Evolutionary conservation across 2,888 invertebrate genomes (phyloP), one percentile per base, ranked within the genome.

Genomic region (Theodoxus fluviatilis): DNA sequence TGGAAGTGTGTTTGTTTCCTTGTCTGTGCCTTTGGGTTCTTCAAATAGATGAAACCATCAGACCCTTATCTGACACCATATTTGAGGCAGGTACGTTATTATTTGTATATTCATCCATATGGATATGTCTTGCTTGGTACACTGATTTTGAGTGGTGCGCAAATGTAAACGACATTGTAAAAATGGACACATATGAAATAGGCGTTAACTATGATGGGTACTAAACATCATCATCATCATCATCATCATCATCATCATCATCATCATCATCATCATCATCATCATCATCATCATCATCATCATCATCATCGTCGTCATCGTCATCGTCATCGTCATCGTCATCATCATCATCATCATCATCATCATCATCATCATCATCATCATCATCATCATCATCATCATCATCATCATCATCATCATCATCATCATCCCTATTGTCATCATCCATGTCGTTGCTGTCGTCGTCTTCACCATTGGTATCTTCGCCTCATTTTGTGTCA

Each of bases 331-430:
- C 43, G 15, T 15, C 43, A 43, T 43, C 43, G 15, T 43, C 43
- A 43, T 43, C 43, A 43, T 43, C 43, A 43, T 43, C 43, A 43
- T 43, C 15, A 43, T 43, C 43, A 12, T 43, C 43, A 43, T 43
- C 43, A 43, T 43, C 43, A 43, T 15, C 43, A 43, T 43, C 15
- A 43, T 43, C 43, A 43, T 43, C 43, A 43, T 43, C 43, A 43
- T 43, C 43, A 43, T 43, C 43, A 43, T 43, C 43, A 43, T 43
- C 43, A 43, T 43, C 43, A 43, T 15, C 43, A 43, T 43, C 15
- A 43, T 43, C 43, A 43, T 43, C 43, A 43, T 43, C 43, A 43
- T 43, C 43, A 43, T 43, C 43, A 43, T 43, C 43, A 43, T 43
- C 43, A 43, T 43, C 43, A 43, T 15, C 43, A 43, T 43, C 43